phyloP scores from a whole-genome alignment of 2,797 vertebrate species.

The Sardinella longiceps region DNA sequence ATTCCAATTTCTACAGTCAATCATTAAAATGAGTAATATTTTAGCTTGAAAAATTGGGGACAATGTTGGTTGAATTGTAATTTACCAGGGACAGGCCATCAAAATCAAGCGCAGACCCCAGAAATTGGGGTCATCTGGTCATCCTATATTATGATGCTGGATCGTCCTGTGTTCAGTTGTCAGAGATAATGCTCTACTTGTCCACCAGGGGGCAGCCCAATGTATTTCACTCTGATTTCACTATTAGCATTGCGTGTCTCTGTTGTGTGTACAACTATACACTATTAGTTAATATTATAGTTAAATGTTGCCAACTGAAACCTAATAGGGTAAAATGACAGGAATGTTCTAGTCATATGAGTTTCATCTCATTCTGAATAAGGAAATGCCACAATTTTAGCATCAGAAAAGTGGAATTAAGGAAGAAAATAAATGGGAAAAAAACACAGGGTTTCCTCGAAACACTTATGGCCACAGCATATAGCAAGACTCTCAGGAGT shows the following conservation, averaged over 20 bases:
- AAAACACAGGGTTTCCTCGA: not conserved
- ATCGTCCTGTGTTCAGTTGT: too few relatives aligned
- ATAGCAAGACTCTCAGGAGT: not conserved
- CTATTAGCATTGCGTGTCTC: not conserved
- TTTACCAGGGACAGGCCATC: too few relatives aligned
- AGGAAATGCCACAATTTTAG: not conserved
- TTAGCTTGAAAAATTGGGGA: too few relatives aligned
- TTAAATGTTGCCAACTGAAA: not conserved
- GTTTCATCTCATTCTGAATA: not conserved
- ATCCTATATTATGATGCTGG: too few relatives aligned
- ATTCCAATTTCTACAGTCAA: too few relatives aligned
- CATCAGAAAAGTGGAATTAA: not conserved
- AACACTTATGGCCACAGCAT: too few relatives aligned
- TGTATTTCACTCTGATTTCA: too few relatives aligned
- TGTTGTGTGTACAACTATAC: not conserved
- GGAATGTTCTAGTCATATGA: not conserved
- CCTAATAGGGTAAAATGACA: not conserved
- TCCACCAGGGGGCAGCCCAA: not conserved
- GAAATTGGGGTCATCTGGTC: too few relatives aligned
- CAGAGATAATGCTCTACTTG: not conserved
- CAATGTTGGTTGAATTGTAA: too few relatives aligned
- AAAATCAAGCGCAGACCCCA: too few relatives aligned
- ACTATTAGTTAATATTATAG: not conserved
- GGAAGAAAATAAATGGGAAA: not conserved
- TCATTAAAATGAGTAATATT: too few relatives aligned